Percentiles rank a stretch among this genome's conserved stretches.
phyloP scores from a whole-genome alignment of 2,797 vertebrate genomes.

The Ctenochaetus hawaiiensis region DNA sequence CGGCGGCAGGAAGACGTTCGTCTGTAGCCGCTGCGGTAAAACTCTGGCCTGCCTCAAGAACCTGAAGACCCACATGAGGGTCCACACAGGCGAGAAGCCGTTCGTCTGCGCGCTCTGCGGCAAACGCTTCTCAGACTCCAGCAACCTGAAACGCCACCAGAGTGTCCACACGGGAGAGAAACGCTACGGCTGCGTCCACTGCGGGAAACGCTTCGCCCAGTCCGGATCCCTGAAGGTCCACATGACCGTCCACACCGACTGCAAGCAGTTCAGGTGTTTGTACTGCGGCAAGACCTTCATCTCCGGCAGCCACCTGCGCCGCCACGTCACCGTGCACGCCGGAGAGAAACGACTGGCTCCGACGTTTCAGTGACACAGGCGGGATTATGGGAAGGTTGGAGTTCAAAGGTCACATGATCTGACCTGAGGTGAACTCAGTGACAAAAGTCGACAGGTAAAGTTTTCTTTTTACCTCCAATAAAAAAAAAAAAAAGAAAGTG shows the following conservation, averaged over 20 bases:
- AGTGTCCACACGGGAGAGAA: slow-evolving; percentile 86
- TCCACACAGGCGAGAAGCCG: slow-evolving; percentile 85
- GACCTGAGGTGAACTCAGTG: too few species aligned
- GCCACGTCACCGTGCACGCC: slow-evolving; percentile 63
- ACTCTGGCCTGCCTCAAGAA: slow-evolving; percentile 84
- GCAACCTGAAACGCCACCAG: slow-evolving; percentile 86
- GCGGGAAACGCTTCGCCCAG: slow-evolving; percentile 85
- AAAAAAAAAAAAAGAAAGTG: too few species aligned
- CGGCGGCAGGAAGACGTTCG: slow-evolving; percentile 63
- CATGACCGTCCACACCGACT: slow-evolving; percentile 78
- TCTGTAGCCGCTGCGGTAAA: slow-evolving; percentile 83
- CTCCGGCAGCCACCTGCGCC: slow-evolving; percentile 75
- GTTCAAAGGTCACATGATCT: neutral
- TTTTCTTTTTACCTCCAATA: too few species aligned
- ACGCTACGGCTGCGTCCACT: slow-evolving; percentile 84
- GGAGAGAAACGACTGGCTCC: slow-evolving; percentile 28
- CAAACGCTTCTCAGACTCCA: slow-evolving; percentile 85
- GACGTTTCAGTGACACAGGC: slow-evolving; percentile 10
- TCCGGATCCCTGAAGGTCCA: slow-evolving; percentile 83
- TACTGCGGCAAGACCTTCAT: slow-evolving; percentile 80
- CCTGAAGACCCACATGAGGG: slow-evolving; percentile 85
- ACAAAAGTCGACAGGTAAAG: too few species aligned
- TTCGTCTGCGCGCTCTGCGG: slow-evolving; percentile 83
- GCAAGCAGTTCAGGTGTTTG: slow-evolving; percentile 75
- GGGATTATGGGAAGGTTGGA: neutral